Percentiles rank a stretch among this genome's conserved stretches.
phyloP scores from a whole-genome alignment of 2,113 vertebrate genomes.

The Nesogale talazaci region DNA sequence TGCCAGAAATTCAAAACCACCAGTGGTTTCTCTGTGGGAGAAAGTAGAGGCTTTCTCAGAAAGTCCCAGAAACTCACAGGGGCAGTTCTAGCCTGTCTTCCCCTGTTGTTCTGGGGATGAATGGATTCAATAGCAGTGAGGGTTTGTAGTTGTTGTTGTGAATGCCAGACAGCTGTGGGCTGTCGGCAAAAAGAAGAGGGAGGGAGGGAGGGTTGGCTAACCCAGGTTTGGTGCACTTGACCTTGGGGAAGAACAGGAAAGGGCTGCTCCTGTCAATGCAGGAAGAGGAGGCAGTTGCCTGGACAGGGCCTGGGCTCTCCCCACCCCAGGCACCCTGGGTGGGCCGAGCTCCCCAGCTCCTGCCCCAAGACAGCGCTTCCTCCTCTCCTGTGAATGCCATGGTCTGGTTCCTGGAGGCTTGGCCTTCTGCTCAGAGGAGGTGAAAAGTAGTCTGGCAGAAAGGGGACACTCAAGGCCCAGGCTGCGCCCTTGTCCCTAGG shows the following conservation, averaged over 20 bases:
- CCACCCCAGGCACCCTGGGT: neutral
- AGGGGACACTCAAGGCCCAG: neutral
- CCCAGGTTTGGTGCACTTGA: neutral
- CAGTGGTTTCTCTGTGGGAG: too few species aligned
- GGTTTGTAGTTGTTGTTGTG: too few species aligned
- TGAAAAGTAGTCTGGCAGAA: neutral
- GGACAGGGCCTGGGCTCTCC: too few species aligned
- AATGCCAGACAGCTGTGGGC: neutral
- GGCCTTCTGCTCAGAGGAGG: neutral
- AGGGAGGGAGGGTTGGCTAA: neutral
- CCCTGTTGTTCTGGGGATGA: too few species aligned
- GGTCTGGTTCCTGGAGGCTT: neutral
- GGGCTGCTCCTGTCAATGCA: too few species aligned
- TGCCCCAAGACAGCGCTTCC: neutral
- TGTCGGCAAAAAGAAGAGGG: neutral
- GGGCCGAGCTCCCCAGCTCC: neutral
- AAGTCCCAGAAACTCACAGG: too few species aligned
- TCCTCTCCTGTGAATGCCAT: neutral
- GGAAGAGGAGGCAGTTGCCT: neutral
- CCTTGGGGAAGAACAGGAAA: neutral
- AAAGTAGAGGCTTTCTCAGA: too few species aligned
- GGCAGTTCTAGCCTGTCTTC: too few species aligned
- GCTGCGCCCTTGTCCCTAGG: constrained; percentile 84
- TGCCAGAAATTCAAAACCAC: too few species aligned
- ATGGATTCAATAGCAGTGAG: too few species aligned